These are phyloP conservation scores for Mystacornis crossleyi DNA, from an alignment of 2,113 vertebrate species.

Conservation along the genomic window DNA sequence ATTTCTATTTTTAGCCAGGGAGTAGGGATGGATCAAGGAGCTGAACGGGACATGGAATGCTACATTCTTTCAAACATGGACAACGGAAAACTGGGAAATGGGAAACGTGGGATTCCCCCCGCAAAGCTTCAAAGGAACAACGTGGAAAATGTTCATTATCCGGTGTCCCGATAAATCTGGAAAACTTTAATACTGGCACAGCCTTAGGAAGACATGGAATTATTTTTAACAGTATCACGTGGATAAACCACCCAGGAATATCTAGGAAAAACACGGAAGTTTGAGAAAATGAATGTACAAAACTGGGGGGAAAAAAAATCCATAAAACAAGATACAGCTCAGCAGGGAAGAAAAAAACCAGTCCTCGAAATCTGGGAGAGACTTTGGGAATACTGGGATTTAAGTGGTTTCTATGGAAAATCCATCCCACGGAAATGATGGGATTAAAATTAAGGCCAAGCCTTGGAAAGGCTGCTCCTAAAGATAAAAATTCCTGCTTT, in stretches of 20 bases:
- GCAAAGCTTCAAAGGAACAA: neutral
- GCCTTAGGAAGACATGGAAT: accelerated
- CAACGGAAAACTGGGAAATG: neutral
- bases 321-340: neutral
- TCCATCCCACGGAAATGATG: neutral
- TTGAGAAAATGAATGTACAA: accelerated
- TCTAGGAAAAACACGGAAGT: accelerated
- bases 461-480: neutral
- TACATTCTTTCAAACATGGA: neutral
- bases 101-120: neutral
- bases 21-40: neutral
- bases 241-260: neutral
- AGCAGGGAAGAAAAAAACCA: neutral
- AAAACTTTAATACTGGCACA: too few relatives aligned
- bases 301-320: neutral
- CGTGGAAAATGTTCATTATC: accelerated
- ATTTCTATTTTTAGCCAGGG: constrained; percentile 7
- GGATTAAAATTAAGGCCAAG: neutral
- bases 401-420: neutral
- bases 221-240: accelerated
- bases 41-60: neutral
- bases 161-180: accelerated
- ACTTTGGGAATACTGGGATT: neutral
- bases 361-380: neutral
- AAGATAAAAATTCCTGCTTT: neutral